phyloP scores from a whole-genome alignment of 1,140 invertebrate genomes.

The Phymastichus coffea region DNA sequence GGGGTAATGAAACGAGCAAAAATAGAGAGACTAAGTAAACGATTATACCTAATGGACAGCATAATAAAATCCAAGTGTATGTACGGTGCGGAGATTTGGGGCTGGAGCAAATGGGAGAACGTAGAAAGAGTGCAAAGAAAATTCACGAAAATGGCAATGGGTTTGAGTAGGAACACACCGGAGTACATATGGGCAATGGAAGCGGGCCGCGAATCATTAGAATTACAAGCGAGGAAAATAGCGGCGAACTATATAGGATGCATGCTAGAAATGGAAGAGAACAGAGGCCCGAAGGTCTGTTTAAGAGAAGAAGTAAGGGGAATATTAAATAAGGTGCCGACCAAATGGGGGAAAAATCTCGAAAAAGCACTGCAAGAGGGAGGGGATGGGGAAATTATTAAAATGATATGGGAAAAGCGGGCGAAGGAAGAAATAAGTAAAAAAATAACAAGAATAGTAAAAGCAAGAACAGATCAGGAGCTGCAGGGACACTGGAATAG shows the following conservation, averaged over 20 bases:
- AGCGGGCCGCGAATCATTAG: not conserved
- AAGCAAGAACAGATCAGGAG: too few relatives aligned
- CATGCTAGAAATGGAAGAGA: not conserved
- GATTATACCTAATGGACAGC: slow-evolving; percentile 7
- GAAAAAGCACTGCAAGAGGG: too few relatives aligned
- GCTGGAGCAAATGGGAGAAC: not conserved
- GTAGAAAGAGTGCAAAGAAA: slow-evolving; percentile 4
- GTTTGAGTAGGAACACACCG: slow-evolving; percentile 1
- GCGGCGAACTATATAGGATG: not conserved
- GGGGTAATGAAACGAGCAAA: not conserved
- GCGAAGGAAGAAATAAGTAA: not conserved
- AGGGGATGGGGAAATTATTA: too few relatives aligned
- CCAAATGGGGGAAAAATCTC: not conserved
- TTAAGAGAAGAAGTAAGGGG: too few relatives aligned
- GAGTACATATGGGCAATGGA: not conserved
- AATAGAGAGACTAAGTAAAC: slow-evolving; percentile 3
- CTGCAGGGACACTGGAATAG: too few relatives aligned
- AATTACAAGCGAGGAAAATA: not conserved
- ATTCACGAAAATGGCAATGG: not conserved
- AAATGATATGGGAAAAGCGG: too few relatives aligned
- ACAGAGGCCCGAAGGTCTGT: too few relatives aligned
- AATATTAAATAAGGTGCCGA: not conserved
- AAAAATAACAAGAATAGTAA: not conserved
- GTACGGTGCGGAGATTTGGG: too few relatives aligned
- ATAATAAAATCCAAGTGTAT: slow-evolving; percentile 11